These are phyloP conservation scores for Agrilus cyanescens DNA, from an alignment of 2,888 invertebrate species.

Conservation along the genomic window DNA sequence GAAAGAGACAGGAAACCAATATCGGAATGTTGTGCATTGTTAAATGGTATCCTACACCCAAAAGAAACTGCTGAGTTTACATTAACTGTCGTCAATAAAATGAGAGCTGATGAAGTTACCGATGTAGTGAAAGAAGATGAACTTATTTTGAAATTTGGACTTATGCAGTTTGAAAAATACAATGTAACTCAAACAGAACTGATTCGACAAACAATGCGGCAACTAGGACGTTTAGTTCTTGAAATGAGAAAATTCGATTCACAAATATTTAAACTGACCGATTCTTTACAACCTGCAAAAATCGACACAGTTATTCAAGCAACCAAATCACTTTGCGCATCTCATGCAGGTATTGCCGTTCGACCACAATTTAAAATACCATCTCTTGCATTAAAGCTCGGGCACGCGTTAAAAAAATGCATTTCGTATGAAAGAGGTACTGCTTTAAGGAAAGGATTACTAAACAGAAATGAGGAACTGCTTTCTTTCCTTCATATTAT, in stretches of 20 bases:
- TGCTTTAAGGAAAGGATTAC: not conserved
- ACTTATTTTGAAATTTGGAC: slow-evolving; percentile 1
- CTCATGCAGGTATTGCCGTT: too few relatives aligned
- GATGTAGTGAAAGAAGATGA: not conserved
- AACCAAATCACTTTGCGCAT: slow-evolving; percentile 1
- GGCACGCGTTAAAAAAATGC: slow-evolving; percentile 2
- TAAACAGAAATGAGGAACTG: not conserved
- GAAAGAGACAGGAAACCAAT: too few relatives aligned
- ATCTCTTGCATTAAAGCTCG: slow-evolving; percentile 3
- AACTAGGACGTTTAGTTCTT: slow-evolving; percentile 8
- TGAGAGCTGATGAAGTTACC: slow-evolving; percentile 1
- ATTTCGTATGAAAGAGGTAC: not conserved
- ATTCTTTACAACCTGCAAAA: slow-evolving; percentile 5
- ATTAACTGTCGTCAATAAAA: too few relatives aligned
- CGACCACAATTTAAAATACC: not conserved
- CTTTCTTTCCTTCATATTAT: not conserved
- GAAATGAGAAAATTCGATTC: not conserved
- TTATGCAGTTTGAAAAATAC: slow-evolving; percentile 9
- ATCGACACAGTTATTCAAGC: slow-evolving; percentile 7
- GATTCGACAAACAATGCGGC: slow-evolving; percentile 12
- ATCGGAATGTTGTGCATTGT: too few relatives aligned
- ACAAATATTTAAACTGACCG: not conserved
- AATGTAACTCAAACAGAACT: slow-evolving; percentile 8
- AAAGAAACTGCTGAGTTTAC: too few relatives aligned
- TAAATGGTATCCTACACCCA: too few relatives aligned